Evolutionary conservation across 37 sponge, comb jelly and placozoan genomes (phyloP).

Genomic region (Cladorhizidae sp.): DNA sequence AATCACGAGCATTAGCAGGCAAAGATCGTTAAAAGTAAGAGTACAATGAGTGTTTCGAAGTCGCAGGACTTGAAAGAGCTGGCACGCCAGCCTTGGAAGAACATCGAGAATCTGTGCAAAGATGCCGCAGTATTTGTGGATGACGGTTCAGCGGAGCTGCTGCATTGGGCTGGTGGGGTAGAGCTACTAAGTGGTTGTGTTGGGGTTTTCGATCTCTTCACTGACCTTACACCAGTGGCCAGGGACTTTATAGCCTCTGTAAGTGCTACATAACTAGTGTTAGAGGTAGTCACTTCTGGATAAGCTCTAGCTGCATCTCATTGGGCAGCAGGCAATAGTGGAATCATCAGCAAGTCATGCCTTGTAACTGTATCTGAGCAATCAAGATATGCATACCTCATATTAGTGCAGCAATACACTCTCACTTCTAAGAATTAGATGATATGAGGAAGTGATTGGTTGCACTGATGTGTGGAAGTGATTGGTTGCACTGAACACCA

Average conservation of each 20-base stretch:
- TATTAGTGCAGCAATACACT: too few relatives aligned
- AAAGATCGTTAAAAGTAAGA: too few relatives aligned
- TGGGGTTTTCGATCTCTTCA: constrained; percentile 26
- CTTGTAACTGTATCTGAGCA: too few relatives aligned
- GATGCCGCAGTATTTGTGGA: constrained; percentile 55
- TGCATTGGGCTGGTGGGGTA: constrained; percentile 65
- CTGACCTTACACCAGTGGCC: constrained; percentile 33
- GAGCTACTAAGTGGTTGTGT: constrained; percentile 24
- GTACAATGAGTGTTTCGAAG: too few relatives aligned
- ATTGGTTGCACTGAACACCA: too few relatives aligned
- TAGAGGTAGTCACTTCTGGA: not conserved
- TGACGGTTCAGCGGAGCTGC: constrained; percentile 48
- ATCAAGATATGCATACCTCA: too few relatives aligned
- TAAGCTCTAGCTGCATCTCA: not conserved
- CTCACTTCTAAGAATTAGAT: too few relatives aligned
- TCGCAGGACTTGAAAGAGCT: not conserved
- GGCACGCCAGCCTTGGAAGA: constrained; percentile 6
- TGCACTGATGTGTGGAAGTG: too few relatives aligned
- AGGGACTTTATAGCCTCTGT: constrained; percentile 52
- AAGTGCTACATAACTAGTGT: not conserved
- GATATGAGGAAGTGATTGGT: too few relatives aligned
- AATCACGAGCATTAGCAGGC: too few relatives aligned
- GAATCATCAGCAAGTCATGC: too few relatives aligned
- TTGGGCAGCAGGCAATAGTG: not conserved
- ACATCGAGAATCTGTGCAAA: constrained; percentile 9